These are phyloP conservation scores for Sardina pilchardus DNA, from an alignment of 2,113 vertebrate genomes.

Conservation along the genomic window DNA sequence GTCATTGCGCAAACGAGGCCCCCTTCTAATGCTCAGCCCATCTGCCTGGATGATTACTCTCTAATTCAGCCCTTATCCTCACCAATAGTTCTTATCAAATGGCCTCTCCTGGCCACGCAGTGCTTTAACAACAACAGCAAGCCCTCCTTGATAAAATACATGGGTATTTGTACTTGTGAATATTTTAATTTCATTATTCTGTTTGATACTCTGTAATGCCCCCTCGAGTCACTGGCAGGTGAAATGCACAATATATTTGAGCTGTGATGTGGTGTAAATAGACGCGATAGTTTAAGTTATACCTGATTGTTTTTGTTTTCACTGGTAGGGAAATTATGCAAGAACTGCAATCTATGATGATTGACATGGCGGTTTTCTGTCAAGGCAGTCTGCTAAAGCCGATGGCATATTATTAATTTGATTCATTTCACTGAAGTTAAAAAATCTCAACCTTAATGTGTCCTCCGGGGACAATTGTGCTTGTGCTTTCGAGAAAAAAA, in stretches of 20 bases:
- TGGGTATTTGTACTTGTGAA: not conserved
- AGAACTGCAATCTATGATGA: not conserved
- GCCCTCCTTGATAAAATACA: not conserved
- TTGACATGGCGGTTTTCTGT: not conserved
- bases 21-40: conserved; percentile 24
- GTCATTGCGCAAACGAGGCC: conserved; percentile 32
- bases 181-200: not conserved
- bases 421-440: not conserved
- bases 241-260: not conserved
- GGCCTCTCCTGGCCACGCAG: not conserved
- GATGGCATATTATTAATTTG: not conserved
- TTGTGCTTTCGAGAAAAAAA: not conserved
- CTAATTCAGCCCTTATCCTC: conserved; percentile 6
- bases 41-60: conserved; percentile 27
- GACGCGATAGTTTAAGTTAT: not conserved
- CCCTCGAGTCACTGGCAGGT: not conserved
- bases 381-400: not conserved
- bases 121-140: not conserved
- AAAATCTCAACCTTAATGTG: not conserved
- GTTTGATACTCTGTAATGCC: not conserved
- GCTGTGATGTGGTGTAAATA: not conserved
- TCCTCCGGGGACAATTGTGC: conserved; percentile 4
- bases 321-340: not conserved
- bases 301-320: not conserved
- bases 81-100: not conserved